A percentile compares a stretch with the other conserved stretches of the same genome.
phyloP scores from a whole-genome alignment of 2,113 vertebrate genomes.

The Corvus moneduloides region DNA sequence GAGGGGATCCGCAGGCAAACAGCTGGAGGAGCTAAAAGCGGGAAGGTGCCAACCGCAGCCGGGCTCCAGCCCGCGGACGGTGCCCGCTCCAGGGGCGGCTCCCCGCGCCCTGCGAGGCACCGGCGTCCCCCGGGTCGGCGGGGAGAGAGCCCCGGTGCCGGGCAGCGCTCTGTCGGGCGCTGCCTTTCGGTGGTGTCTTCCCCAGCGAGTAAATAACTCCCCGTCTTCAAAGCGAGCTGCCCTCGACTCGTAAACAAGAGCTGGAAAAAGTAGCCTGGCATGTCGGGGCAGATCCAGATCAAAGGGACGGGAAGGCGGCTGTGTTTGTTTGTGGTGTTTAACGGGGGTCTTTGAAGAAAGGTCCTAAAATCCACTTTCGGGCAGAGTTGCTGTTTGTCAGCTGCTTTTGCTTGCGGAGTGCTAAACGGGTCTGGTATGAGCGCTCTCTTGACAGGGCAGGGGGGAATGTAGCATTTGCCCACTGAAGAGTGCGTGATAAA shows the following conservation, averaged over 20 bases:
- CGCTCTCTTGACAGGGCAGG: conserved; percentile 75
- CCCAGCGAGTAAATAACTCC: neutral
- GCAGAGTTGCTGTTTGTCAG: conserved; percentile 57
- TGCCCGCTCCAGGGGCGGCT: neutral
- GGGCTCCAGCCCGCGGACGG: neutral
- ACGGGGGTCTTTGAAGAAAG: conserved; percentile 45
- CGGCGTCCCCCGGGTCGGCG: neutral
- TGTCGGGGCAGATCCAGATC: conserved; percentile 54
- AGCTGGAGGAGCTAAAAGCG: conserved; percentile 87
- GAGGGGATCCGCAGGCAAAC: conserved; percentile 74
- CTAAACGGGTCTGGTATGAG: conserved; percentile 71
- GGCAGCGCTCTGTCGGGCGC: neutral
- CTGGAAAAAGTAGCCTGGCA: conserved; percentile 37
- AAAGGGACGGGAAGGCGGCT: conserved; percentile 33
- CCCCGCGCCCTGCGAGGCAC: neutral
- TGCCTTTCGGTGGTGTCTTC: neutral
- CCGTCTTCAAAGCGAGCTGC: conserved; percentile 28
- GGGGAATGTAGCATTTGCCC: conserved; percentile 89
- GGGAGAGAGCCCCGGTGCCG: neutral
- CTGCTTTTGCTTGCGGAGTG: conserved; percentile 57
- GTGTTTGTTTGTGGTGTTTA: conserved; percentile 51
- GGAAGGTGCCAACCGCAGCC: conserved; percentile 68
- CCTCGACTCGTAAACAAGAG: conserved; percentile 55
- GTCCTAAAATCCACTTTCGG: conserved; percentile 15
- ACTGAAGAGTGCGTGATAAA: conserved; percentile 87